Evolutionary conservation across 2,888 invertebrate species (phyloP), one percentile per base, ranked within the genome.

Genomic region (Merodon equestris): DNA sequence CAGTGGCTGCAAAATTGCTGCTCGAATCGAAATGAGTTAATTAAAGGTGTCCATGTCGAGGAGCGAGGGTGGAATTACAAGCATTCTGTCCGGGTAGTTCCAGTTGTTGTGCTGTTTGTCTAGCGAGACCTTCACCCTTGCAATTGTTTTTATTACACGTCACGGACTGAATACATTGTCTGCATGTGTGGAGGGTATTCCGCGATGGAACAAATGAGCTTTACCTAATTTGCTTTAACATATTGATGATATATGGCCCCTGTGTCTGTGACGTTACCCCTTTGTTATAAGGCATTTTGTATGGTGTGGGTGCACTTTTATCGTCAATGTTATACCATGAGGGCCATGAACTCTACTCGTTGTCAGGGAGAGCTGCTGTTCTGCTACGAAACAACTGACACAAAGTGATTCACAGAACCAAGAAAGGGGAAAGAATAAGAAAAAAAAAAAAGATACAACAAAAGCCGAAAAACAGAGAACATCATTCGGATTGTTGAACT

Each of bases 401-500:
- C 36, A 48, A 48, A 72, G 51, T 67, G 66, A 66, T 61, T 14
- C 38, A 51, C 10, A 36, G 15, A 51, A 3, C 17, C 13, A n/a
- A 44, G 47, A 18, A 42, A 12, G 36, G 7, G 36, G 10, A 9
- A 3, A 54, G 13, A 44, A n/a, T 5, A 36, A 17, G 17, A 12
- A 14, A 42, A 10, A 2, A 61, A 42, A n/a, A 68, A 51, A 17
- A 56, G 63, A 45, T 38, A 57, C 72, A 61, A 36, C 14, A 48
- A 7, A 7, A 4, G 27, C 7, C 27, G 7, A 7, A 27, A 27
- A 27, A 27, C 3, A 27, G 27, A 27, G 14, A 61, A 74, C 68
- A 75, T 45, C 58, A 57, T 66, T 61, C 73, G 72, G 77, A 77
- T 73, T 77, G 77, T 77, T 77, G 77, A 77, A 77, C 77, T 77